Conservation (phyloP, 2,888 invertebrate species). For the Drosophila peninsularis region DNA sequence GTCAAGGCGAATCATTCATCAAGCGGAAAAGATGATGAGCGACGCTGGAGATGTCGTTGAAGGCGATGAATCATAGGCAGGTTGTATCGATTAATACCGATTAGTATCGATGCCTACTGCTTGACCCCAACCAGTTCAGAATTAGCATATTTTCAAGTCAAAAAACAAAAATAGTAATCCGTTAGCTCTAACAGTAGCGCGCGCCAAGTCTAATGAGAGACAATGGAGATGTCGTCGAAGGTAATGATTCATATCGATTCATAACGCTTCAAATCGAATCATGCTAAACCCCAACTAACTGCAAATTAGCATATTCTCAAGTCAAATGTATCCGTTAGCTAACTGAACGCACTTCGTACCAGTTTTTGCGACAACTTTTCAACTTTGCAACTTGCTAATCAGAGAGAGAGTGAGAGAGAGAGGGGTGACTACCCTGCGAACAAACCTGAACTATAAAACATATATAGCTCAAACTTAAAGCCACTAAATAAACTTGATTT, state of each 20-base stretch:
- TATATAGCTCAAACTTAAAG: conserved; percentile 12
- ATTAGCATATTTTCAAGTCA: conserved; percentile 7
- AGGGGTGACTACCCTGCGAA: neutral
- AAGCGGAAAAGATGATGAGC: conserved; percentile 13
- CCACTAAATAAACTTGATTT: conserved; percentile 14
- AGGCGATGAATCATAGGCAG: conserved; percentile 66
- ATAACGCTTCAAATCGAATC: conserved; percentile 33
- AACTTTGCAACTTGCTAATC: conserved; percentile 2
- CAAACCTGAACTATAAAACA: conserved; percentile 4
- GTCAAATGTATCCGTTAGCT: conserved; percentile 43
- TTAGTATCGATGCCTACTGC: conserved; percentile 37
- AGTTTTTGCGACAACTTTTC: conserved; percentile 11
- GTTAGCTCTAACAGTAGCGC: conserved; percentile 4
- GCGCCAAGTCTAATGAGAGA: conserved; percentile 3
- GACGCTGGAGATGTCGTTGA: conserved; percentile 63
- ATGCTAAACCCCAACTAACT: conserved; percentile 1
- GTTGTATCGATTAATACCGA: conserved; percentile 18
- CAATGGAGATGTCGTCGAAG: conserved; percentile 67
- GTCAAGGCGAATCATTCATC: conserved; percentile 46
- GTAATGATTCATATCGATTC: conserved; percentile 63
- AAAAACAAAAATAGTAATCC: neutral
- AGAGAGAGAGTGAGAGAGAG: neutral
- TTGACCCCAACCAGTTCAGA: conserved; percentile 28
- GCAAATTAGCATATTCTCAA: conserved; percentile 65
- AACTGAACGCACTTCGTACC: neutral